Conservation (phyloP, 1,140 invertebrate species). For the Phortica variegata region DNA sequence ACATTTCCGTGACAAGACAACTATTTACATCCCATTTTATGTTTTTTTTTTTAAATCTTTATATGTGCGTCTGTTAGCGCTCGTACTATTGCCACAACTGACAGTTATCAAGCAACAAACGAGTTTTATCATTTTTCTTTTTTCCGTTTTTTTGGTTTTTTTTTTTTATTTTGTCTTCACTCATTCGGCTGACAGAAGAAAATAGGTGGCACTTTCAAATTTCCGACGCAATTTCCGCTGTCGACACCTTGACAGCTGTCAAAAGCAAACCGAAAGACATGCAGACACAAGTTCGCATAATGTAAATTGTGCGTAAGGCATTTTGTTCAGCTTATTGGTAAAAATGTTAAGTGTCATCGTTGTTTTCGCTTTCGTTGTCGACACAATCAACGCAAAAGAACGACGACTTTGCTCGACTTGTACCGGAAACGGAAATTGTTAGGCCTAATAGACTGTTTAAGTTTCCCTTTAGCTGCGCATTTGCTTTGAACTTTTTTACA, state of each 20-base stretch:
- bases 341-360: slow-evolving; percentile 12
- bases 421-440: slow-evolving; percentile 49
- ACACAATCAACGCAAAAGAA: neutral
- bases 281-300: slow-evolving; percentile 14
- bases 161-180: too few species aligned
- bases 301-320: slow-evolving; percentile 6
- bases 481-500: slow-evolving; percentile 22
- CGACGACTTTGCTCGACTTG: slow-evolving; percentile 19
- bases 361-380: neutral
- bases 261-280: slow-evolving; percentile 21
- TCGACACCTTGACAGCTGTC: slow-evolving; percentile 51
- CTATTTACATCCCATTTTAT: too few species aligned
- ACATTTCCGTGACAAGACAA: too few species aligned
- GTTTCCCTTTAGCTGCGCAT: slow-evolving; percentile 31
- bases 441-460: slow-evolving; percentile 52
- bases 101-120: too few species aligned
- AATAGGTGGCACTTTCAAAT: slow-evolving; percentile 41
- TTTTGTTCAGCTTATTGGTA: slow-evolving; percentile 9
- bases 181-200: too few species aligned
- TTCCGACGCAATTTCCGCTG: slow-evolving; percentile 50
- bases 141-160: too few species aligned
- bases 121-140: too few species aligned
- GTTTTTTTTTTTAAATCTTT: too few species aligned
- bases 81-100: too few species aligned
- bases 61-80: too few species aligned